phyloP scores from a whole-genome alignment of 1,140 invertebrate genomes.

The Lanistes nyassanus region DNA sequence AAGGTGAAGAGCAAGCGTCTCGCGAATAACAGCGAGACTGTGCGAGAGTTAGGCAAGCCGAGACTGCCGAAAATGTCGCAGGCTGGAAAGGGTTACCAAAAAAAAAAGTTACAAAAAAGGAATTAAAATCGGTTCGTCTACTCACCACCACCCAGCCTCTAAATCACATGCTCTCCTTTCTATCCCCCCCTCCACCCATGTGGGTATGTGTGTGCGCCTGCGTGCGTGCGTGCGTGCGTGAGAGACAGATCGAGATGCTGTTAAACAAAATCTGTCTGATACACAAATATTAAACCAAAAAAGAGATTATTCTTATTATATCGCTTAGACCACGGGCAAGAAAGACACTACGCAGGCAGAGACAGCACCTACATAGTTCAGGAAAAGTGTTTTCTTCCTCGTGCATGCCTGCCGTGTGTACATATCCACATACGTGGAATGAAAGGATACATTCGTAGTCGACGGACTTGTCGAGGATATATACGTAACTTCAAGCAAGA shows the following conservation, averaged over 20 bases:
- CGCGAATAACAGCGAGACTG: neutral
- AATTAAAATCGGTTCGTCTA: neutral
- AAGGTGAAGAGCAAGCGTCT: neutral
- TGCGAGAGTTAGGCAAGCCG: neutral
- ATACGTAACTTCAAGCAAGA: too few species aligned
- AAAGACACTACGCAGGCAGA: too few species aligned
- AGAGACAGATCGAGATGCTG: neutral
- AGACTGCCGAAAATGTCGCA: neutral
- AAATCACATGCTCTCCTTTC: neutral
- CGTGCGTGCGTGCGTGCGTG: slow-evolving; percentile 6
- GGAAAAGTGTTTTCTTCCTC: neutral
- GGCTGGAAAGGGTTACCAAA: neutral
- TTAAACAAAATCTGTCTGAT: too few species aligned
- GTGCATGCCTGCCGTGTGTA: neutral
- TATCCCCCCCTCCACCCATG: neutral
- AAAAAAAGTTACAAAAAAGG: too few species aligned
- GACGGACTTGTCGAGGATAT: too few species aligned
- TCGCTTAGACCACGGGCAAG: too few species aligned
- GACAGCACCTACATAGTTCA: too few species aligned
- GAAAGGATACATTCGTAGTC: neutral
- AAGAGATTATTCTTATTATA: too few species aligned
- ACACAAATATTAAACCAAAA: too few species aligned
- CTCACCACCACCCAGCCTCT: neutral
- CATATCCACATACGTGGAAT: too few species aligned
- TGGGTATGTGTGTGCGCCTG: slow-evolving; percentile 5